Conservation (phyloP, 2,113 vertebrate genomes). For the Campylorhamphus procurvoides region DNA sequence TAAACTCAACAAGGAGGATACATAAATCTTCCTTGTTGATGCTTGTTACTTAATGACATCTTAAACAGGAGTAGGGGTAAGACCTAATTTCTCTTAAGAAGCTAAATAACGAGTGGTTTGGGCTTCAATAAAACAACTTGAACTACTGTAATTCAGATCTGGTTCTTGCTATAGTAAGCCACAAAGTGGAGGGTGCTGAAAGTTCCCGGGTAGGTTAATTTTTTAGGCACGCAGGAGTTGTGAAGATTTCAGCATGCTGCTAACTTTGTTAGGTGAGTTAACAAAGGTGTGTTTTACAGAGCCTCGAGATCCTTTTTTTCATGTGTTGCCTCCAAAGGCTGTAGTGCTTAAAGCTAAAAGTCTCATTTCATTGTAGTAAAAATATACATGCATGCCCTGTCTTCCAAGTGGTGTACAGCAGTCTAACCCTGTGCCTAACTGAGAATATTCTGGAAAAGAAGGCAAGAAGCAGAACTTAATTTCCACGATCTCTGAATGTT, state of each 20-base stretch:
- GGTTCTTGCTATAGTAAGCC: neutral
- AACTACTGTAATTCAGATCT: neutral
- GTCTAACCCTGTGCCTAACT: neutral
- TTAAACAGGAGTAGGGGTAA: neutral
- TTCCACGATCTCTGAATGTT: neutral
- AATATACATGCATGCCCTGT: rapidly evolving
- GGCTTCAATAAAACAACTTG: neutral
- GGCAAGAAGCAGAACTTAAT: neutral
- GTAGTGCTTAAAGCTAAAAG: neutral
- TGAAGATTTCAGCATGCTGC: neutral
- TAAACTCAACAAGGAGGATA: neutral
- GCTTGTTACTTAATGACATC: neutral
- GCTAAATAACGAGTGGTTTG: neutral
- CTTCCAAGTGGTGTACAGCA: neutral
- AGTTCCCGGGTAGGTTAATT: neutral
- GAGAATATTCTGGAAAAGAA: neutral
- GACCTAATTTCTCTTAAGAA: neutral
- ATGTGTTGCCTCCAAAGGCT: neutral
- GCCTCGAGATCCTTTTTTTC: neutral
- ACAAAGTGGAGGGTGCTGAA: neutral
- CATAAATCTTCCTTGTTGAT: neutral
- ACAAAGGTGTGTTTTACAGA: neutral
- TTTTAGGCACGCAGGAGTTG: neutral
- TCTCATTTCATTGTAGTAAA: neutral
- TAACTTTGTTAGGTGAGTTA: neutral